Percentiles rank a stretch among this genome's conserved stretches.
Conservation (phyloP, 2,888 invertebrate genomes). For the Clanis bilineata region DNA sequence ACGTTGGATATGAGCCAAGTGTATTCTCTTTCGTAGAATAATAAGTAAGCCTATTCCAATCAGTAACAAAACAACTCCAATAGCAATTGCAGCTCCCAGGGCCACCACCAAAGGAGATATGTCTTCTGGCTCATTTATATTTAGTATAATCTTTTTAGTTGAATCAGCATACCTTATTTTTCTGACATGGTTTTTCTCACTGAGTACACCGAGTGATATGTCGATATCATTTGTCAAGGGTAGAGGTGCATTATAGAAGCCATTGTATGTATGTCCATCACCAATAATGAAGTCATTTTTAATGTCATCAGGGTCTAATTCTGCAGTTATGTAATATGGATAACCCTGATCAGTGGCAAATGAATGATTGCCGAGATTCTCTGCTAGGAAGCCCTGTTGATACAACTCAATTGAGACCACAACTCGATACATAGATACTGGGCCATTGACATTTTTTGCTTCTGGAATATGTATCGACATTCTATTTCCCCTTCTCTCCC, state of each 20-base stretch:
- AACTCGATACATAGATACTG: constrained; percentile 88
- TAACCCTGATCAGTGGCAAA: constrained; percentile 85
- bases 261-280: constrained; percentile 87
- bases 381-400: constrained; percentile 84
- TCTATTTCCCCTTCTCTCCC: constrained; percentile 82
- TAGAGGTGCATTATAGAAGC: constrained; percentile 89
- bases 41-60: constrained; percentile 84
- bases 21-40: constrained; percentile 75
- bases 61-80: constrained; percentile 86
- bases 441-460: constrained; percentile 89
- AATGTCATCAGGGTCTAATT: constrained; percentile 86
- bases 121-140: constrained; percentile 74
- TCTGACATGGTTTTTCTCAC: constrained; percentile 84
- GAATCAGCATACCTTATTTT: constrained; percentile 85
- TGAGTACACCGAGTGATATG: constrained; percentile 87
- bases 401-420: constrained; percentile 86
- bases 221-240: constrained; percentile 83
- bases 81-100: constrained; percentile 84
- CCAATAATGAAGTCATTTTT: constrained; percentile 88
- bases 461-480: constrained; percentile 86
- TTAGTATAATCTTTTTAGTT: constrained; percentile 76
- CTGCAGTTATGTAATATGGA: constrained; percentile 92
- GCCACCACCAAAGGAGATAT: constrained; percentile 76
- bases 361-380: constrained; percentile 84
- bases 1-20: constrained; percentile 71